Percentiles rank a stretch among this genome's conserved stretches.
Conservation (phyloP, 2,888 invertebrate genomes). For the Hydrotaea diabolus region DNA sequence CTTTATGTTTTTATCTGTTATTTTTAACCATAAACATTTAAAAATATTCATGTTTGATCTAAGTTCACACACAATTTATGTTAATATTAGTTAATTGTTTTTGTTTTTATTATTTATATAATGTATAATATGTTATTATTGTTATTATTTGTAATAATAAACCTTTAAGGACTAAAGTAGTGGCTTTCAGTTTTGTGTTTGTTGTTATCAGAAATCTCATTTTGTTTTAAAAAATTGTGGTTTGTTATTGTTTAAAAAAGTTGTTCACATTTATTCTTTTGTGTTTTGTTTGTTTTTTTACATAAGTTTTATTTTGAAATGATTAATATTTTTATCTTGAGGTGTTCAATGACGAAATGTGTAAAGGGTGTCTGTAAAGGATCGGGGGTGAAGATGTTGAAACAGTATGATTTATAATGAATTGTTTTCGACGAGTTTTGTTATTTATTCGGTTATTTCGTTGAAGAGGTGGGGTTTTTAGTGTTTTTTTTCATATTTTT, state of each 20-base stretch:
- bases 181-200: constrained; percentile 42
- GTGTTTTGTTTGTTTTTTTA: not conserved
- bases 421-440: constrained; percentile 11
- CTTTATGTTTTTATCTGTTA: constrained; percentile 61
- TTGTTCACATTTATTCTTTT: constrained; percentile 56
- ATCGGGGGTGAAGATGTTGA: constrained; percentile 25
- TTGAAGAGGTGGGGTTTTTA: constrained; percentile 64
- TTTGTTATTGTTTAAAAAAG: constrained; percentile 49
- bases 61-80: constrained; percentile 65
- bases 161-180: constrained; percentile 67
- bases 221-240: constrained; percentile 17
- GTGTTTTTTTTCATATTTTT: not conserved
- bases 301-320: not conserved
- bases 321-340: constrained; percentile 15
- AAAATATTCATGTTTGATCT: constrained; percentile 71
- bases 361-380: constrained; percentile 28
- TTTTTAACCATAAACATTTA: constrained; percentile 73
- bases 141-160: constrained; percentile 54
- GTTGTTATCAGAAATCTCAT: constrained; percentile 53
- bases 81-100: constrained; percentile 50
- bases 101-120: constrained; percentile 31
- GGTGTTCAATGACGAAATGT: not conserved
- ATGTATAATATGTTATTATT: constrained; percentile 29
- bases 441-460: constrained; percentile 50
- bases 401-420: not conserved